Base-by-base conservation (phyloP, 2,888 invertebrate species). In the Cosmia trapezina region DNA sequence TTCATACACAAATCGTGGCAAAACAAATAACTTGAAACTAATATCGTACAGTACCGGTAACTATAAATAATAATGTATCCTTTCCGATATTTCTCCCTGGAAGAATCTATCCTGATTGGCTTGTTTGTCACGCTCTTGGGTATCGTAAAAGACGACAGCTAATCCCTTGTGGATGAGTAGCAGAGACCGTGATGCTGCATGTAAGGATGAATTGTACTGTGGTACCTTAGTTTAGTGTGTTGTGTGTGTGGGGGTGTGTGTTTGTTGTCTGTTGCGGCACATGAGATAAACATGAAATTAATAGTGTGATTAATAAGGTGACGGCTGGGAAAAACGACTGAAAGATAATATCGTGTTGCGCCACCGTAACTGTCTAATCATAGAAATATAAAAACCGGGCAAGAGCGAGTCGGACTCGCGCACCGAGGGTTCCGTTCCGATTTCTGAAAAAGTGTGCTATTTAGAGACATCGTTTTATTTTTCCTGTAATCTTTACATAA, bases 111-210 rank as follows among this genome's bases (percentile, higher is more conserved):
- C n/a, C 4, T n/a, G 14, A 45, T 28, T 22, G 47, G 19, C 17
- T 76, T 22, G 47, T 49, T 73, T 61, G 62, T 45, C 14, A 56
- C 41, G 19, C 17, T 4, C 22, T 47, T 19, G 22, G 47, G 54
- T 47, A 73, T 49, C 33, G 67, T 56, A 33, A 33, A 54, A 47
- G 28, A n/a, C 6, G 28, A 60, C 11, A 59, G 54, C 33, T 43
- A 11, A 49, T 59, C 33, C n/a, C 43, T 4, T 11, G 9, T n/a
- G 41, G 14, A 19, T n/a, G 8, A 14, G n/a, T 41, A 37, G 8
- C 37, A 41, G 14, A 59, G 8, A 14, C n/a, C 37, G 8, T 37
- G 19, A 33, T 19, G 19, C 14, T 28, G 54, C 53, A 28, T 7
- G 54, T 54, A 17, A 28, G 22, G 53, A 14, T 14, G 33, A 56